Percentiles rank a stretch among this genome's conserved stretches.
Evolutionary conservation across 2,888 invertebrate genomes (phyloP).

Genomic region (Plebejus melissa): DNA sequence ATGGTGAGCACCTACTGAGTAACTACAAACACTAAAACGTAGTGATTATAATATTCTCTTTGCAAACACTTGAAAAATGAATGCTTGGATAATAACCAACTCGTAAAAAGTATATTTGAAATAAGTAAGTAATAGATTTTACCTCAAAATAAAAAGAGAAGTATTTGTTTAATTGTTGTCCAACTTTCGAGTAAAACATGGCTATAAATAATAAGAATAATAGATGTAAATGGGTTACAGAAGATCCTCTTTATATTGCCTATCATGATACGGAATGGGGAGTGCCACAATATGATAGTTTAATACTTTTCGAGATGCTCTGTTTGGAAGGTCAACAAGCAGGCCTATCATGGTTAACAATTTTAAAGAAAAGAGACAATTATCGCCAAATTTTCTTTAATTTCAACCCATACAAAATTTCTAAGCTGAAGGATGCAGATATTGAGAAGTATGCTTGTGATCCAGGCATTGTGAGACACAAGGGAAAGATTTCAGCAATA

Average conservation of each 20-base stretch:
- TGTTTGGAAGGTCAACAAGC: slow-evolving; percentile 72
- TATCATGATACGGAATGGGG: slow-evolving; percentile 73
- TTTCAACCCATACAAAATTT: slow-evolving; percentile 56
- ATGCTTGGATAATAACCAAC: too few species aligned
- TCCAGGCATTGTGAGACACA: slow-evolving; percentile 55
- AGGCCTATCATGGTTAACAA: slow-evolving; percentile 66
- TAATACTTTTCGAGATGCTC: slow-evolving; percentile 62
- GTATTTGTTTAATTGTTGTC: not conserved
- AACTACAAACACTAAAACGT: too few species aligned
- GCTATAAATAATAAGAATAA: slow-evolving; percentile 5
- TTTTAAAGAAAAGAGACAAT: slow-evolving; percentile 61
- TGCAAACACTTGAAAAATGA: too few species aligned
- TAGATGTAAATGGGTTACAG: slow-evolving; percentile 59
- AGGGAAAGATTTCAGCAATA: slow-evolving; percentile 60
- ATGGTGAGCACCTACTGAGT: too few species aligned
- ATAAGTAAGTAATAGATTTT: not conserved
- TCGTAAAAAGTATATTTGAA: too few species aligned
- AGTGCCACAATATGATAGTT: slow-evolving; percentile 50
- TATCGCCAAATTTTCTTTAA: slow-evolving; percentile 53
- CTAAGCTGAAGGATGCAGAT: slow-evolving; percentile 45
- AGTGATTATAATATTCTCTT: too few species aligned
- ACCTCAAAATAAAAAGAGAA: not conserved
- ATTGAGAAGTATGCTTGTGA: slow-evolving; percentile 44
- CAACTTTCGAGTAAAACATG: not conserved
- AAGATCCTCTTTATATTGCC: slow-evolving; percentile 57